Evolutionary conservation across 2,797 vertebrate species (phyloP), one percentile per base, ranked within the genome.

Genomic region (Fringilla coelebs): DNA sequence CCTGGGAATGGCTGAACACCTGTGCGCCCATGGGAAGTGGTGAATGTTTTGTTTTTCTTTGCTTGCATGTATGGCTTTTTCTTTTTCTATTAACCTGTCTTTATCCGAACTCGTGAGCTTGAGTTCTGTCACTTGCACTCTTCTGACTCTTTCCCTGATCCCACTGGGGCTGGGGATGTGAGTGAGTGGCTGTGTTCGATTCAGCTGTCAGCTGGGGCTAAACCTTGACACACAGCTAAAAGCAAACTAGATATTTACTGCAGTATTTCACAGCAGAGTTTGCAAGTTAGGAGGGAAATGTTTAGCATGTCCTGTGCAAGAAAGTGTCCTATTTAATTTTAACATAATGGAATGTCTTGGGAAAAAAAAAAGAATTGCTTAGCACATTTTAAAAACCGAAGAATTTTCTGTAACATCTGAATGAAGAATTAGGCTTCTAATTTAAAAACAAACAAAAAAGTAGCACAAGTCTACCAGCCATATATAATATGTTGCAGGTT

Each of bases 21-120:
- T 77, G 13, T 13, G 13, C 0, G 0, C 31, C 14, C 17, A 6
- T 13, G 48, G 31, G 41, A 40, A 62, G 25, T 5, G 2, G 11
- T 31, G 73, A 77, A 62, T 26, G 9, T 70, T 29, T 34, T 40
- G 11, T 15, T 41, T 70, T 34, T 26, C 6, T 70, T 34, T 17
- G 4, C 12, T 32, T 62, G 22, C 28, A 51, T 18, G 6, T 7
- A 10, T 6, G 7, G 24, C 2, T 48, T 62, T 77, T 34, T 4
- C 21, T 31, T 55, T 48, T 6, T 10, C 12, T 46, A 9, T 55
- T 40, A 34, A 26, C 3, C 11, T 0, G 0, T 61, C 11, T 76
- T n/a, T 26, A 11, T 29, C 36, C 41, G 20, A 57, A 6, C 2
- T 20, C 17, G 8, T 6, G 17, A 34, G n/a, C 55, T 34, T 24